Percentiles rank a stretch among this genome's conserved stretches.
phyloP scores from a whole-genome alignment of 2,113 vertebrate genomes.

The Fulica atra region DNA sequence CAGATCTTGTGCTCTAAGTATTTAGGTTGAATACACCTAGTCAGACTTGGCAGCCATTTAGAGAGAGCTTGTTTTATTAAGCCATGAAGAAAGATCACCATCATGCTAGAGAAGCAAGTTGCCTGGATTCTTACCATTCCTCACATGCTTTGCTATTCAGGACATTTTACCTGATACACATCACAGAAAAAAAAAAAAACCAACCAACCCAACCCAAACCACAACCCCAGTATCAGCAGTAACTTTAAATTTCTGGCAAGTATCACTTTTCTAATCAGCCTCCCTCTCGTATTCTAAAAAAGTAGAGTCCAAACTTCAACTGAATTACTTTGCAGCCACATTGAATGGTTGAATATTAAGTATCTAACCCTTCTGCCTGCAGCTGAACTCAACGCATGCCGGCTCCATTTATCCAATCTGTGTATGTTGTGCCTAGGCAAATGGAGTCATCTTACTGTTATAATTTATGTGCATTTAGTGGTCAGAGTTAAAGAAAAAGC shows the following conservation, averaged over 20 bases:
- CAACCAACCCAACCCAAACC: background rate
- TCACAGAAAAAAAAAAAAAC: background rate
- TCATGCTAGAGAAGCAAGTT: background rate
- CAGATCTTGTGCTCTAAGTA: background rate
- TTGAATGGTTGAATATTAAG: background rate
- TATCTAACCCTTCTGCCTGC: background rate
- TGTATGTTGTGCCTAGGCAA: background rate
- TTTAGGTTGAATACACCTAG: background rate
- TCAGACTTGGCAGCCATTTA: background rate
- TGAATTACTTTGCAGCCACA: background rate
- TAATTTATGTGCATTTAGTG: background rate
- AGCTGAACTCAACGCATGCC: background rate
- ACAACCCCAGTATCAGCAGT: background rate
- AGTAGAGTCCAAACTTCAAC: background rate
- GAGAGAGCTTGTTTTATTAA: background rate
- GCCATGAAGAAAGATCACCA: background rate
- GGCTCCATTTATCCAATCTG: background rate
- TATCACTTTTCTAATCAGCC: background rate
- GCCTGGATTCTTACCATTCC: background rate
- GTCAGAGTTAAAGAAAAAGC: background rate
- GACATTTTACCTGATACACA: background rate
- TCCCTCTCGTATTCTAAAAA: background rate
- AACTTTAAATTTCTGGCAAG: background rate
- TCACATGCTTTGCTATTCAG: background rate
- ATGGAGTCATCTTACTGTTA: background rate